These are phyloP conservation scores for Cotesia chilonis DNA, from an alignment of 1,140 invertebrate genomes.

Conservation along the genomic window DNA sequence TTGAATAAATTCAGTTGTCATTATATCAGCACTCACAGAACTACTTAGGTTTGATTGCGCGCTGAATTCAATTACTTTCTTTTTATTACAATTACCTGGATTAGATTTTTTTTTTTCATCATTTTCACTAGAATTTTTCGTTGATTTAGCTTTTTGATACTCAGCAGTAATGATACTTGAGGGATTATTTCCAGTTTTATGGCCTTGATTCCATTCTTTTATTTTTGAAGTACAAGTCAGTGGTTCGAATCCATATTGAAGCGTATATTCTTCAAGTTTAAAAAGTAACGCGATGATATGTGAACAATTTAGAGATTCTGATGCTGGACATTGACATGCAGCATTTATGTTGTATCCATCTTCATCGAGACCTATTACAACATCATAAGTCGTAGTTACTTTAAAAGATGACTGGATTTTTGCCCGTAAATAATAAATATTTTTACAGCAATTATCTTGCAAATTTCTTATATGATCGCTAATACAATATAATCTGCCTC, in stretches of 20 bases:
- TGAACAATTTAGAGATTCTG: conserved; percentile 19
- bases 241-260: not conserved
- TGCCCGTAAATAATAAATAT: conserved; percentile 1
- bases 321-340: conserved; percentile 19
- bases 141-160: conserved; percentile 15
- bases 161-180: conserved; percentile 3
- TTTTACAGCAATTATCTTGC: conserved; percentile 1
- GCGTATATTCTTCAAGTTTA: conserved; percentile 24
- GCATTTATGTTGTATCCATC: conserved; percentile 10
- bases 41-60: not conserved
- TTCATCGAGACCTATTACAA: conserved; percentile 1
- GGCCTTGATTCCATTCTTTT: not conserved
- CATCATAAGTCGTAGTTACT: not conserved
- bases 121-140: not conserved
- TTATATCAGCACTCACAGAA: not conserved
- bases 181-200: not conserved
- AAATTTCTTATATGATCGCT: not conserved
- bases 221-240: too few species aligned
- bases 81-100: too few species aligned
- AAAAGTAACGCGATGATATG: conserved; percentile 20
- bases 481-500: conserved; percentile 11
- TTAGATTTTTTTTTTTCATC: too few species aligned
- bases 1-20: not conserved
- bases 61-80: too few species aligned
- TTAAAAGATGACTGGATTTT: conserved; percentile 8